Conservation (phyloP, 2,113 vertebrate genomes). For the Ancistrus triradiatus region DNA sequence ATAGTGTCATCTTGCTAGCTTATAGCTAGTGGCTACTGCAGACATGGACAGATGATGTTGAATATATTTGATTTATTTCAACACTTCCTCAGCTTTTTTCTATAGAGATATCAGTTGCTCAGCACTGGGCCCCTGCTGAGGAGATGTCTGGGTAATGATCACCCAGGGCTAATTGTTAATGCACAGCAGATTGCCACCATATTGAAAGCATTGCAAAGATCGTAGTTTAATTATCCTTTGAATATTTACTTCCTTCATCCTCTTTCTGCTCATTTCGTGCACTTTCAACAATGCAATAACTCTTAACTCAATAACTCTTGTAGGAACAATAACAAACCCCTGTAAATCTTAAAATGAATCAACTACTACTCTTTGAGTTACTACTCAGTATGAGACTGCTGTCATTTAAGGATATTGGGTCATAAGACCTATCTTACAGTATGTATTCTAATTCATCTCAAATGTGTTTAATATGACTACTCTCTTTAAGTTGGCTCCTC, state of each 20-base stretch:
- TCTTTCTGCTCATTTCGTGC: slow-evolving; percentile 23
- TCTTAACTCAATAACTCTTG: too few species aligned
- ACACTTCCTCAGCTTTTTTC: slow-evolving; percentile 17
- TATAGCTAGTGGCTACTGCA: slow-evolving; percentile 3
- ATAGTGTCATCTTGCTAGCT: slow-evolving; percentile 40
- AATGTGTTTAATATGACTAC: too few species aligned
- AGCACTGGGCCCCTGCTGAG: slow-evolving; percentile 48
- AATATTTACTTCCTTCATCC: slow-evolving; percentile 54
- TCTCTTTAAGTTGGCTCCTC: too few species aligned
- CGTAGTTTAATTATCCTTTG: slow-evolving; percentile 58
- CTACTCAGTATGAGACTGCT: too few species aligned
- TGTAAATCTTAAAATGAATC: too few species aligned
- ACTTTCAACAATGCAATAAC: slow-evolving; percentile 29
- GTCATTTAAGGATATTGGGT: too few species aligned
- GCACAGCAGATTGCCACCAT: slow-evolving; percentile 61
- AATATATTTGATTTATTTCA: slow-evolving; percentile 22
- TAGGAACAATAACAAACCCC: too few species aligned
- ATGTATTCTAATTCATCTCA: too few species aligned
- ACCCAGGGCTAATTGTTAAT: slow-evolving; percentile 62
- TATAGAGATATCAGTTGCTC: slow-evolving; percentile 44
- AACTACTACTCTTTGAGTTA: too few species aligned
- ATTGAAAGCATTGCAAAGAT: slow-evolving; percentile 52
- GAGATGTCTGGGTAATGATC: slow-evolving; percentile 58
- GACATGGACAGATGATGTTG: slow-evolving; percentile 14
- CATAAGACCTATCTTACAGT: too few species aligned